phyloP scores from a whole-genome alignment of 2,113 vertebrate species.

The Eurypyga helias region DNA sequence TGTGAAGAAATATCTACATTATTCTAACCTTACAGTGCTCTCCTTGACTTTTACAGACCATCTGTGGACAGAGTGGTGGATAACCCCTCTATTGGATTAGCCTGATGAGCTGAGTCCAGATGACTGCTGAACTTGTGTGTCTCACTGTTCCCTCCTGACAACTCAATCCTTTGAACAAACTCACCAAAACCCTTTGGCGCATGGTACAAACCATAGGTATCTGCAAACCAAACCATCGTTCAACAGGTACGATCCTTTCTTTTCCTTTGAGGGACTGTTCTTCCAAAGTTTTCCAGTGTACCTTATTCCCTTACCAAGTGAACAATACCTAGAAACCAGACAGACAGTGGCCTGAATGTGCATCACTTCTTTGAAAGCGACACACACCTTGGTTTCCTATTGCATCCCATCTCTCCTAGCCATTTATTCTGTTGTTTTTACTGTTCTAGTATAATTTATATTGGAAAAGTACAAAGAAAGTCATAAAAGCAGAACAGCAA shows the following conservation, averaged over 20 bases:
- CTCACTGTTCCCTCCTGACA: fast-evolving
- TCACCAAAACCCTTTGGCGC: not conserved
- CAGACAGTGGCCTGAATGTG: not conserved
- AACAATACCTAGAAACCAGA: not conserved
- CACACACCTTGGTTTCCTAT: not conserved
- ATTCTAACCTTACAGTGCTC: fast-evolving
- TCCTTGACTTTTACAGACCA: fast-evolving
- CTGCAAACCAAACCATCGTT: not conserved
- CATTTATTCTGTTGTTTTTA: not conserved
- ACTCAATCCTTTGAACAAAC: not conserved
- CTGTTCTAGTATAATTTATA: not conserved
- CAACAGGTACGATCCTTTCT: not conserved
- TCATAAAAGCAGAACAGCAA: not conserved
- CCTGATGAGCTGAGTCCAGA: not conserved
- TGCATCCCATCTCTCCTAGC: not conserved
- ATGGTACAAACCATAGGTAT: not conserved
- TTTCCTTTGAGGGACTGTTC: not conserved
- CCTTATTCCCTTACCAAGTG: not conserved
- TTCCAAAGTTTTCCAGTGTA: not conserved
- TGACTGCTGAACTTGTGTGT: not conserved
- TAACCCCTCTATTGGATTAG: not conserved
- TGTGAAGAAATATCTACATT: not conserved
- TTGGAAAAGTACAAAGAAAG: not conserved
- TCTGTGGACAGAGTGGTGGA: not conserved
- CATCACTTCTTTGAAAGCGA: not conserved